These are phyloP conservation scores for Clusia tigrina DNA, from an alignment of 2,888 invertebrate genomes.

Conservation along the genomic window DNA sequence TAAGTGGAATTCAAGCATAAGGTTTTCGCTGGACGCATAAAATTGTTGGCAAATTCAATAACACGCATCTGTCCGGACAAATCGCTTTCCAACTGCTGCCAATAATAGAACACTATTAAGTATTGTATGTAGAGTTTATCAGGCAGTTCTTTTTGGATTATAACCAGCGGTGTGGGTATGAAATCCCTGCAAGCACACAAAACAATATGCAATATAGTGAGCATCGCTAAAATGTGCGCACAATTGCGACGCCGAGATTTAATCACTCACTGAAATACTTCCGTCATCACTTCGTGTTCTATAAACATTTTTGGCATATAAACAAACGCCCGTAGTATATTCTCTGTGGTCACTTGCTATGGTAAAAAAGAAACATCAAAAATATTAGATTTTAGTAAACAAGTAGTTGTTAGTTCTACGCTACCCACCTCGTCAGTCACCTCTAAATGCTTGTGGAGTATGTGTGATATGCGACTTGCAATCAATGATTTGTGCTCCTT, in stretches of 20 bases:
- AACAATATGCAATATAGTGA: no score
- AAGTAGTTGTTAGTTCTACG: not conserved
- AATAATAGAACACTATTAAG: constrained; percentile 50
- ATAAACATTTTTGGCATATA: constrained; percentile 48
- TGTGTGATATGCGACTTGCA: constrained; percentile 43
- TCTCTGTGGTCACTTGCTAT: not conserved
- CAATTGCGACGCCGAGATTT: not conserved
- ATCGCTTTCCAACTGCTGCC: constrained; percentile 45
- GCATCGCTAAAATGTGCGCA: not conserved
- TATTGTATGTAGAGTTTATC: constrained; percentile 51
- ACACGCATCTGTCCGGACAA: constrained; percentile 38
- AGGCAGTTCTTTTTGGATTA: constrained; percentile 44
- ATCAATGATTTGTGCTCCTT: constrained; percentile 41
- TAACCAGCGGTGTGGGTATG: not conserved
- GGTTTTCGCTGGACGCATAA: constrained; percentile 48
- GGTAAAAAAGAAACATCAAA: not conserved
- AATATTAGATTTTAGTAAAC: not conserved
- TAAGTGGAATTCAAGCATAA: constrained; percentile 41
- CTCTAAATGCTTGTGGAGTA: constrained; percentile 42
- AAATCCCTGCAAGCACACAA: not conserved
- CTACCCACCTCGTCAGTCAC: constrained; percentile 28
- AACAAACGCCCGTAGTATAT: constrained; percentile 41
- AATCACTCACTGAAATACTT: constrained; percentile 44
- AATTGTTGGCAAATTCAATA: constrained; percentile 44
- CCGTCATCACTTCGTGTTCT: constrained; percentile 43